These are phyloP conservation scores for Thermophis baileyi DNA, from an alignment of 2,113 vertebrate genomes.

Conservation along the genomic window DNA sequence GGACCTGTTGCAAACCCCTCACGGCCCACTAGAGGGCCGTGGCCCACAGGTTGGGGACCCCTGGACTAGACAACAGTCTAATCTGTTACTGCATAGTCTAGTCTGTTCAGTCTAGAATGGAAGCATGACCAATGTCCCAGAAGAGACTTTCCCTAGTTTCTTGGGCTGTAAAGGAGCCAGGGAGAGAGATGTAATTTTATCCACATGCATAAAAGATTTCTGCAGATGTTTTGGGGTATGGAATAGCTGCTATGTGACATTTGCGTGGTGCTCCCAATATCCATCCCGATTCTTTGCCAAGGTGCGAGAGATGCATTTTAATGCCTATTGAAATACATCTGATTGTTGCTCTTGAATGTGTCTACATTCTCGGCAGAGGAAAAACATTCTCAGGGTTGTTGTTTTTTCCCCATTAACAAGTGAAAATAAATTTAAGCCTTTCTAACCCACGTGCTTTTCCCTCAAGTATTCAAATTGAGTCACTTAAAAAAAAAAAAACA, in stretches of 20 bases:
- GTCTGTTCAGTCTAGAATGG: background rate
- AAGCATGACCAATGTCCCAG: background rate
- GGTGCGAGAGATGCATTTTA: background rate
- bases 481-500: constrained; percentile 58
- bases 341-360: background rate
- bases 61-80: too few relatives aligned
- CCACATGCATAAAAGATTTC: background rate
- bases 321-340: background rate
- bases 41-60: too few relatives aligned
- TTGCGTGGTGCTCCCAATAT: background rate
- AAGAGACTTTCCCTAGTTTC: background rate
- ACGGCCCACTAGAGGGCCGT: too few relatives aligned
- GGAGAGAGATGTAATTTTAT: background rate
- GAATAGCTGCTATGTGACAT: background rate
- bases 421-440: constrained; percentile 59
- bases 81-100: too few relatives aligned
- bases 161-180: background rate
- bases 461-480: constrained; percentile 76
- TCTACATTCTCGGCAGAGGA: constrained; percentile 68
- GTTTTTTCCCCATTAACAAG: constrained; percentile 70
- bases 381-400: constrained; percentile 68
- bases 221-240: background rate
- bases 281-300: background rate
- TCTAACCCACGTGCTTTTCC: constrained; percentile 56
- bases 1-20: too few relatives aligned